Percentiles rank a stretch among this genome's conserved stretches.
phyloP scores from a whole-genome alignment of 2,888 invertebrate species.

The Tachina lurida region DNA sequence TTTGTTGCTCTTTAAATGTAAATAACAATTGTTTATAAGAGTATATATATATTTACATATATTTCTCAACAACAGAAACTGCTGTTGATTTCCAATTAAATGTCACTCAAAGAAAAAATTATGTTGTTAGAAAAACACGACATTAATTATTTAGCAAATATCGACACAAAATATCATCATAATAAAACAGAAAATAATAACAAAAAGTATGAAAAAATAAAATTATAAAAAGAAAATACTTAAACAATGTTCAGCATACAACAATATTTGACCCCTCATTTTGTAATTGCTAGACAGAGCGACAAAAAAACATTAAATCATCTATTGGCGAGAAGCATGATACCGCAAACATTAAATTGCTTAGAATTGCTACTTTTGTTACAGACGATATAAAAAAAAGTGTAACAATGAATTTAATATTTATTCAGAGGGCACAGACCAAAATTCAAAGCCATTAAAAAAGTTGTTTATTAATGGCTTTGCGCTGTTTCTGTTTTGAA shows the following conservation, averaged over 20 bases:
- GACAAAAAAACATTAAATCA: constrained; percentile 39
- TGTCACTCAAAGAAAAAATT: constrained; percentile 53
- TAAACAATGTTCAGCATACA: constrained; percentile 17
- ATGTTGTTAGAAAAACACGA: constrained; percentile 35
- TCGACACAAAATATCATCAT: constrained; percentile 58
- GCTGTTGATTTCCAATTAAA: constrained; percentile 49
- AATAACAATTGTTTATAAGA: no score
- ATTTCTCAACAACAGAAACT: neutral
- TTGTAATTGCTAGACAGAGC: constrained; percentile 53
- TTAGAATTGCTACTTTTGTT: constrained; percentile 61
- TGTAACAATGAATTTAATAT: constrained; percentile 31
- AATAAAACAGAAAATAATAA: constrained; percentile 26
- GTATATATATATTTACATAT: no score
- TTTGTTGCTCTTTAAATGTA: neutral
- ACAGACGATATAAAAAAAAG: constrained; percentile 1
- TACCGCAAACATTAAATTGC: constrained; percentile 67
- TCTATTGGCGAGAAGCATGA: constrained; percentile 58
- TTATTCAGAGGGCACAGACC: constrained; percentile 32
- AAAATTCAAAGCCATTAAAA: constrained; percentile 53
- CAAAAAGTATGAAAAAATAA: neutral
- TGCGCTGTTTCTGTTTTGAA: constrained; percentile 54
- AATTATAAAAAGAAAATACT: neutral
- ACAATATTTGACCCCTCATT: constrained; percentile 58
- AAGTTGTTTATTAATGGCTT: constrained; percentile 68
- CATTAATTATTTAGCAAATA: constrained; percentile 51